Percentiles rank a stretch among this genome's conserved stretches.
Conservation (phyloP, 1,140 invertebrate species). For the Drosophila rufa region DNA sequence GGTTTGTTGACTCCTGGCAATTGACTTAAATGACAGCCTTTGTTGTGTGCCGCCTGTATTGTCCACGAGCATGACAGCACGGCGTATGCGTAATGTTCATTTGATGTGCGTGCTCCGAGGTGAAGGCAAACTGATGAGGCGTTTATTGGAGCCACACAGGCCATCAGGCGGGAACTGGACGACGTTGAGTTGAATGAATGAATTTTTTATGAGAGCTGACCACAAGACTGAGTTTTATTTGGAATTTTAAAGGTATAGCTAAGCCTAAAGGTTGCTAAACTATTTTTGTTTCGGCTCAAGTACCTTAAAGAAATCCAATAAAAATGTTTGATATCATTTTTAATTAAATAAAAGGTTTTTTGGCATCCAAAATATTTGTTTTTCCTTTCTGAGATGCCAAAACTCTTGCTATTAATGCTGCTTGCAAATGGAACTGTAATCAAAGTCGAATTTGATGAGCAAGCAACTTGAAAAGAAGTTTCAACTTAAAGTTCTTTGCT, state of each 20-base stretch:
- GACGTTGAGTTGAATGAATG: not conserved
- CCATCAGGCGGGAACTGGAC: not conserved
- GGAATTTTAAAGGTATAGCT: too few species aligned
- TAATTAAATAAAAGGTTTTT: not conserved
- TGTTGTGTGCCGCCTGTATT: slow-evolving; percentile 60
- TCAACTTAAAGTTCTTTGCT: slow-evolving; percentile 60
- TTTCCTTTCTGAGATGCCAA: not conserved
- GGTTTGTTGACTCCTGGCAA: slow-evolving; percentile 78
- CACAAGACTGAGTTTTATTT: slow-evolving; percentile 1
- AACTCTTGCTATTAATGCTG: slow-evolving; percentile 2
- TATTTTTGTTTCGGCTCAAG: not conserved
- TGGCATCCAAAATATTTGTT: not conserved
- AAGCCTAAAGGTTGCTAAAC: not conserved
- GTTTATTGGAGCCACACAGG: slow-evolving; percentile 45
- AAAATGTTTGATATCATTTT: not conserved
- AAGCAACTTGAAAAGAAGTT: slow-evolving; percentile 44
- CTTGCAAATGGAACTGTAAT: slow-evolving; percentile 59
- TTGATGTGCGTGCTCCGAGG: slow-evolving; percentile 74
- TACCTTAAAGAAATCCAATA: rapidly evolving
- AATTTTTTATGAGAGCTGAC: slow-evolving; percentile 13
- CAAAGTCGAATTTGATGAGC: slow-evolving; percentile 72
- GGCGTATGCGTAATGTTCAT: slow-evolving; percentile 80
- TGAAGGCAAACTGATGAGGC: slow-evolving; percentile 54
- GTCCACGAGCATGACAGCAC: slow-evolving; percentile 48
- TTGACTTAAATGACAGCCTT: slow-evolving; percentile 80